Base-by-base conservation (phyloP, 2,113 vertebrate genomes). In the Thunnus maccoyii region DNA sequence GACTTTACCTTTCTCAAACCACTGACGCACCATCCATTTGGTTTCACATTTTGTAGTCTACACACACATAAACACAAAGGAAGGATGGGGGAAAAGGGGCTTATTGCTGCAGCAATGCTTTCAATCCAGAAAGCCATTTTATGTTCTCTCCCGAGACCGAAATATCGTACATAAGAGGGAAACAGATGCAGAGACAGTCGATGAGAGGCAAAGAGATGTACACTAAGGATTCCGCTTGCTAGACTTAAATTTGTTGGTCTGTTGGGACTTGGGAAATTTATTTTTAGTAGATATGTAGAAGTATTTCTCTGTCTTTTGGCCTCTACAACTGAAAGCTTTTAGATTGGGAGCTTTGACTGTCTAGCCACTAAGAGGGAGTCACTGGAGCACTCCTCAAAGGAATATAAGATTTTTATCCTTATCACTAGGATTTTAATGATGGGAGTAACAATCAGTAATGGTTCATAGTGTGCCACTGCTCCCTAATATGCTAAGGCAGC, bases 71-170 rank as follows among this genome's bases (percentile, higher is more conserved):
- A 56, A 54, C 57, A 70, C 71, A 62, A 22, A 75, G 0, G 15
- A 78, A 65, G n/a, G 20, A 12, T 44, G 56, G 0, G 11, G 30
- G 65, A 20, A 22, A 17, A 71, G n/a, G 16, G 55, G 32, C 48
- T 80, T 77, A 72, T 46, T 76, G 47, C 54, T 50, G 65, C 56
- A 72, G 50, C 22, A 0, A 18, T 1, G 16, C 68, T 87, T 84
- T 68, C 0, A 73, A 86, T 81, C 44, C 62, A 74, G 25, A 79
- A 85, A 78, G 41, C 32, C 65, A 54, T 63, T 88, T 88, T 46
- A 83, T 77, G 62, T 74, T 36, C 15, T 86, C 76, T 80, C 76
- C 11, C 2, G 82, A 77, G 73, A 72, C 13, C 2, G 82, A 77
- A 70, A 72, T 47, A 0, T 17, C 1, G 1, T 69, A 16, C 50